Base-by-base conservation (phyloP, 2,797 vertebrate species). In the Microctenopoma steveboyesi region DNA sequence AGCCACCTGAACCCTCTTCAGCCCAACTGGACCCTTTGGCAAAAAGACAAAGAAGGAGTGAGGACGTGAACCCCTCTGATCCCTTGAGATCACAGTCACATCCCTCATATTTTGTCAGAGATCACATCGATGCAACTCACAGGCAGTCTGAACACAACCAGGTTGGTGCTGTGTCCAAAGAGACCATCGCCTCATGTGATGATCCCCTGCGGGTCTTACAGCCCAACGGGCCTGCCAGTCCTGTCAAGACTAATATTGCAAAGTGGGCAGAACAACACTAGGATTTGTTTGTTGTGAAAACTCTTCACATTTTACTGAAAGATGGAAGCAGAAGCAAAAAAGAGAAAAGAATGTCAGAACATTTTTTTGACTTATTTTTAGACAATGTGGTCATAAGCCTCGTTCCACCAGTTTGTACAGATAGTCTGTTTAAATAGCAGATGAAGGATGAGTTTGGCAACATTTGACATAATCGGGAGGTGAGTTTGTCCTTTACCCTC, bases 181-280 rank as follows among this genome's bases (percentile, higher is more conserved):
- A 95, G 63, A 94, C 94, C 59, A 84, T 93, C 85, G 82, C 86
- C 45, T 92, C 90, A 60, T 93, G 93, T 0, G 95, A 96, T 0
- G 96, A 97, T 73, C 96, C 96, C 7, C 83, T 95, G 0, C 63
- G 86, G 0, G 94, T 95, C 65, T 68, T 95, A 33, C 89, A 92
- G 18, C 55, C 88, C 61, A 91, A 87, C 6, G 87, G 75, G 15
- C 88, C 88, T 0, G 85, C 75, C 69, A 94, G 92, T 68, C 94
- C 94, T 0, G 78, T 93, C 51, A 92, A 93, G 69, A 88, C 70
- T 0, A 92, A 88, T 35, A 91, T 91, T 8, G 90, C 72, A 55
- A 85, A 90, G 40, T 62, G 55, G 40, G 77, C 83, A 25, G 50
- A 80, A 8, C 79, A 90, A 16, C 63, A 84, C n/a, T 90, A 68